phyloP scores from a whole-genome alignment of 2,797 vertebrate genomes.

The Oreortyx pictus region DNA sequence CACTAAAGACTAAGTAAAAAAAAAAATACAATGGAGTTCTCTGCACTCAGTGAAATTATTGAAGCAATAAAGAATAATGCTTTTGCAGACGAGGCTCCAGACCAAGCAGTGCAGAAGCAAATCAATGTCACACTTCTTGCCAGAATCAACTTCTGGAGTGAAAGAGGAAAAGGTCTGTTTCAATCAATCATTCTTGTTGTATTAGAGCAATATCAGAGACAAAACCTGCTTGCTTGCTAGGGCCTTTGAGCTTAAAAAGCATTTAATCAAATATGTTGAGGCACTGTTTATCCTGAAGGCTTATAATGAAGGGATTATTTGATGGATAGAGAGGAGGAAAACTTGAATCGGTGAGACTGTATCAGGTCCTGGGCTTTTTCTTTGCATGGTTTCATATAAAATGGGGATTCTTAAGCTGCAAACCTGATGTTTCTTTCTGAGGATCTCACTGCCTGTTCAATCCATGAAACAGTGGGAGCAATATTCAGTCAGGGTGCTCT shows the following conservation, averaged over 20 bases:
- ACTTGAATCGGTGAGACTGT: not conserved
- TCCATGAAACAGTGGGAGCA: not conserved
- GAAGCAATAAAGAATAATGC: slow-evolving; percentile 82
- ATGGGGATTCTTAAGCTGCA: not conserved
- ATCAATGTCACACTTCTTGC: slow-evolving; percentile 78
- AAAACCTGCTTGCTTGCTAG: slow-evolving; percentile 64
- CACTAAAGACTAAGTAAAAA: slow-evolving; percentile 73
- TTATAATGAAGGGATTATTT: slow-evolving; percentile 12
- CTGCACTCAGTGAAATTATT: slow-evolving; percentile 79
- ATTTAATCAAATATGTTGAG: slow-evolving; percentile 76
- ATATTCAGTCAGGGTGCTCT: too few species aligned
- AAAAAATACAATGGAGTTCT: slow-evolving; percentile 63
- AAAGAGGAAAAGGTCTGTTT: slow-evolving; percentile 54
- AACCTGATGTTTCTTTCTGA: not conserved
- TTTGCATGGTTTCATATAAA: not conserved
- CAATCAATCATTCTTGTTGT: slow-evolving; percentile 57
- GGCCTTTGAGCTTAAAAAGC: slow-evolving; percentile 73
- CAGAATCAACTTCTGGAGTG: slow-evolving; percentile 71
- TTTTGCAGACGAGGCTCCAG: slow-evolving; percentile 80
- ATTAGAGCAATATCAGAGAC: slow-evolving; percentile 48
- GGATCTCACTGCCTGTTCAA: not conserved
- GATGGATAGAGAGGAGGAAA: not conserved
- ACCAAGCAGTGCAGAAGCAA: slow-evolving; percentile 69
- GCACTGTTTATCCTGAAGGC: slow-evolving; percentile 53
- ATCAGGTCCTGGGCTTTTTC: not conserved